These are phyloP conservation scores for Budorcas taxicolor DNA, from an alignment of 2,113 vertebrate species.

Conservation along the genomic window DNA sequence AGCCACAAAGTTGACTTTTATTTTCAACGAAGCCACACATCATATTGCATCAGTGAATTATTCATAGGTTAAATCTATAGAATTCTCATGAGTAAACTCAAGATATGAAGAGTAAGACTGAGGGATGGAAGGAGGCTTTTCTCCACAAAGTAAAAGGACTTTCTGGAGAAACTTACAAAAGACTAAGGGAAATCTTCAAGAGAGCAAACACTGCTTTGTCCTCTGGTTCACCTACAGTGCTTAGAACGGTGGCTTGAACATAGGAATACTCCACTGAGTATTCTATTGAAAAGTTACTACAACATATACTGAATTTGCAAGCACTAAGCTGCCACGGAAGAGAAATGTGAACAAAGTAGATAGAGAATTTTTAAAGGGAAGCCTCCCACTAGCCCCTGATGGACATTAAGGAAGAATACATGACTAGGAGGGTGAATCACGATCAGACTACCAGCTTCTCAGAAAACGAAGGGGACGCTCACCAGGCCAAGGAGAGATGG, in stretches of 20 bases:
- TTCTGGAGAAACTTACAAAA: background rate
- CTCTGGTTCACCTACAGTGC: background rate
- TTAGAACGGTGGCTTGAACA: background rate
- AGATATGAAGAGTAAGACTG: background rate
- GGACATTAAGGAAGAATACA: background rate
- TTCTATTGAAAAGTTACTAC: background rate
- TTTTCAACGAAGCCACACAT: background rate
- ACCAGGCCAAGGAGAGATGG: conserved; percentile 95
- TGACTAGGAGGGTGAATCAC: background rate
- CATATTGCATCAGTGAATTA: background rate
- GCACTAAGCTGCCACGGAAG: background rate
- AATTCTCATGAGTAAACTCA: background rate
- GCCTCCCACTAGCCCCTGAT: background rate
- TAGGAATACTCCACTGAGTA: background rate
- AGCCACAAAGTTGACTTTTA: background rate
- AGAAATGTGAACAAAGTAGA: background rate
- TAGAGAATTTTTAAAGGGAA: background rate
- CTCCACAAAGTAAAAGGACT: background rate
- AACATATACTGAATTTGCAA: background rate
- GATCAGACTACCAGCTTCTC: background rate
- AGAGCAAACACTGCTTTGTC: background rate
- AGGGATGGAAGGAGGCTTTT: background rate
- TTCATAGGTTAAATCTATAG: background rate
- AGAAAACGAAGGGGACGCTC: background rate
- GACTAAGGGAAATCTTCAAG: background rate